These are phyloP conservation scores for Drosophila kuntzei DNA, from an alignment of 2,888 invertebrate genomes.

Conservation along the genomic window DNA sequence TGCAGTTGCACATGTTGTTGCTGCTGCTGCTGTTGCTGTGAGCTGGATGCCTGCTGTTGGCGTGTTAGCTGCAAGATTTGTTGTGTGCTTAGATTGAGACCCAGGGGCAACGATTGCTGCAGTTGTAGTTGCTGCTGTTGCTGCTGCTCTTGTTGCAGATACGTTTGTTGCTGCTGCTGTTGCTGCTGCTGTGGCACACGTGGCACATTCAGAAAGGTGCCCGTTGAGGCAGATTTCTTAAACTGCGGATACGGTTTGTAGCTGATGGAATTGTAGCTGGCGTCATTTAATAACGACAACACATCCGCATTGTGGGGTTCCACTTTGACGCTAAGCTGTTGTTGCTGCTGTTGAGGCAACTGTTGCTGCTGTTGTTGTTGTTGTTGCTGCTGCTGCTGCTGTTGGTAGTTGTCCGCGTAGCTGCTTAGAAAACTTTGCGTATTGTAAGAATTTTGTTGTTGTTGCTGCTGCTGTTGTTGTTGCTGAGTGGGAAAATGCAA, in stretches of 20 bases:
- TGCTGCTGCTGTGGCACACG: conserved; percentile 63
- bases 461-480: conserved; percentile 52
- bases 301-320: conserved; percentile 80
- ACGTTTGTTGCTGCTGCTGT: conserved; percentile 58
- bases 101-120: conserved; percentile 68
- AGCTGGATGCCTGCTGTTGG: conserved; percentile 63
- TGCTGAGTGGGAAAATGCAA: conserved; percentile 18
- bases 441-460: conserved; percentile 54
- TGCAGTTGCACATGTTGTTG: conserved; percentile 60
- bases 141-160: conserved; percentile 71
- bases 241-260: conserved; percentile 84
- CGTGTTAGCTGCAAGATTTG: conserved; percentile 69
- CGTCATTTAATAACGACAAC: conserved; percentile 73
- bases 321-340: conserved; percentile 80
- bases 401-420: conserved; percentile 65
- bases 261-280: conserved; percentile 58
- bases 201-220: conserved; percentile 82
- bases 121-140: conserved; percentile 55
- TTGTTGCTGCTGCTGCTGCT: conserved; percentile 6
- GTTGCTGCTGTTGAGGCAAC: conserved; percentile 49
- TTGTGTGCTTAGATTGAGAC: conserved; percentile 58
- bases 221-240: conserved; percentile 84
- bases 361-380: conserved; percentile 58
- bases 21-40: conserved; percentile 55
- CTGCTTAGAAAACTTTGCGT: conserved; percentile 54